Evolutionary conservation across 2,113 vertebrate genomes (phyloP).

Genomic region (Nothocercus nigrocapillus): DNA sequence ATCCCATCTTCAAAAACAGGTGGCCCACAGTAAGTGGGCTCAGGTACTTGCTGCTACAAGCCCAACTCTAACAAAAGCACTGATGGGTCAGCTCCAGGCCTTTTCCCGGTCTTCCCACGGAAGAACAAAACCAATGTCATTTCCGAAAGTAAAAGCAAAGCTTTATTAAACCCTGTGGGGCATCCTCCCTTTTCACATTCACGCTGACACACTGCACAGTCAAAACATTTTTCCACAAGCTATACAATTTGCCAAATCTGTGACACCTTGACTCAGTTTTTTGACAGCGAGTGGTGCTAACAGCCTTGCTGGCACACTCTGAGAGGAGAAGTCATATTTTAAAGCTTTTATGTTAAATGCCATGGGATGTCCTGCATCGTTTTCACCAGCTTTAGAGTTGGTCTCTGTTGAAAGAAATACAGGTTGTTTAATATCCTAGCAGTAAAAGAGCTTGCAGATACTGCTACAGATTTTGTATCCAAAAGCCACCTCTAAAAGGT

Average conservation of each 20-base stretch:
- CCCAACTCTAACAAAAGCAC: not conserved
- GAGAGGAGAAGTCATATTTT: not conserved
- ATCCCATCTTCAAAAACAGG: not conserved
- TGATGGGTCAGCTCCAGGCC: not conserved
- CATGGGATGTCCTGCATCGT: not conserved
- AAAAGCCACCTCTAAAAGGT: not conserved
- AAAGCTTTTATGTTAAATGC: not conserved
- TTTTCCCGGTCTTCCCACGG: not conserved
- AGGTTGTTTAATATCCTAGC: not conserved
- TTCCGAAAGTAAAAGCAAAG: not conserved
- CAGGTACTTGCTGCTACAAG: not conserved
- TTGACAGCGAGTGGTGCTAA: not conserved
- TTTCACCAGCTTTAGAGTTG: not conserved
- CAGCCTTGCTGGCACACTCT: not conserved
- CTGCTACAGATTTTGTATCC: not conserved
- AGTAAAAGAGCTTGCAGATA: not conserved
- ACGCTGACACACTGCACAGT: not conserved
- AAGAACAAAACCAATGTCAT: not conserved
- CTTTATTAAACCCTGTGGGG: conserved; percentile 36
- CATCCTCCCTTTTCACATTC: not conserved
- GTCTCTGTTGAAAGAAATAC: conserved; percentile 28
- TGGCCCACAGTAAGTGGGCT: not conserved
- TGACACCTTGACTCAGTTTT: not conserved
- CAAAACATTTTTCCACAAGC: not conserved
- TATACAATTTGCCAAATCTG: not conserved